A percentile compares a stretch with the other conserved stretches of the same genome.
These are phyloP conservation scores for Drosophila miranda DNA, from an alignment of 1,140 invertebrate genomes.

Conservation along the genomic window DNA sequence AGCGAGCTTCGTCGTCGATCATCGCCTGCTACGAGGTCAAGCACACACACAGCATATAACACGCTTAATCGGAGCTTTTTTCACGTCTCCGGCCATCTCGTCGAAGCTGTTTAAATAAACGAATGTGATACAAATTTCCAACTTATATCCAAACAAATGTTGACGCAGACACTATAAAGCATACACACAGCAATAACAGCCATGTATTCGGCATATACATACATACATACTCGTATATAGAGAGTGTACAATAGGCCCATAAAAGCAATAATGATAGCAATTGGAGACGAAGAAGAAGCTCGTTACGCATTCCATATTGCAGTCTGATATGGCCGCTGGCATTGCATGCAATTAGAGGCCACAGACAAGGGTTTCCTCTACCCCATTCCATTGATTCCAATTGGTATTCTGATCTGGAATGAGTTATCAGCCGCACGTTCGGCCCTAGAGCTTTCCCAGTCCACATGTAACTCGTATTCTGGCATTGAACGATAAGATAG, in stretches of 20 bases:
- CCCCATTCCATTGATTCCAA: neutral
- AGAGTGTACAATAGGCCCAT: neutral
- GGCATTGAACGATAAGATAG: slow-evolving; percentile 46
- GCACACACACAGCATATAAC: neutral
- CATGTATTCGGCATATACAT: slow-evolving; percentile 4
- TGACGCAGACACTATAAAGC: slow-evolving; percentile 38
- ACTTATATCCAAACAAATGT: slow-evolving; percentile 32
- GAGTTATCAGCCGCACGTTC: slow-evolving; percentile 30
- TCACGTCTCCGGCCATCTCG: slow-evolving; percentile 2
- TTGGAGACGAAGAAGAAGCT: no score
- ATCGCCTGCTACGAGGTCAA: slow-evolving; percentile 36
- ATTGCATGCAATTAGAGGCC: slow-evolving; percentile 5
- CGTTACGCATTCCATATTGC: slow-evolving; percentile 17
- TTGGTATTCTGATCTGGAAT: neutral
- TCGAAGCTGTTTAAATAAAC: slow-evolving; percentile 45
- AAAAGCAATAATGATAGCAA: slow-evolving; percentile 1
- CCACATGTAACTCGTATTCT: slow-evolving; percentile 16
- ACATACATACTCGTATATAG: neutral
- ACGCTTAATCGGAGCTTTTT: slow-evolving; percentile 5
- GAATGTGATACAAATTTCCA: slow-evolving; percentile 36
- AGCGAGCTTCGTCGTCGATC: neutral
- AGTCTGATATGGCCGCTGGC: neutral
- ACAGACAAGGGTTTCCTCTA: no score
- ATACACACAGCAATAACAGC: slow-evolving; percentile 13
- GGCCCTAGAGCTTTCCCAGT: neutral